Evolutionary conservation across 1,140 invertebrate species (phyloP).

Genomic region (Drosophila melanica): DNA sequence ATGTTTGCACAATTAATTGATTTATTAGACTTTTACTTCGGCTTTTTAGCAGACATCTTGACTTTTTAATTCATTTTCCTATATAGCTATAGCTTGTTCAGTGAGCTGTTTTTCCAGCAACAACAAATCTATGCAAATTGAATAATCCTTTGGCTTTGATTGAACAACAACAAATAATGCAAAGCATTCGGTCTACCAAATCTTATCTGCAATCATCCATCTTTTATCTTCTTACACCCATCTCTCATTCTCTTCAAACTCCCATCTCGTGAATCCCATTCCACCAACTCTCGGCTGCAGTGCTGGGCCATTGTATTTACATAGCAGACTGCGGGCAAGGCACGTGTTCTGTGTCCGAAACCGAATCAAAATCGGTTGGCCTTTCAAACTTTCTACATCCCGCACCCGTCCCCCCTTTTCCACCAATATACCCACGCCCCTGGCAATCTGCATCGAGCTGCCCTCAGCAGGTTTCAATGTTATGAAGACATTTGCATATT

Average conservation of each 20-base stretch:
- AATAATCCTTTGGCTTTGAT: conserved; percentile 28
- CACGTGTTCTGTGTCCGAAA: conserved; percentile 26
- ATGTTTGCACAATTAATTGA: too few relatives aligned
- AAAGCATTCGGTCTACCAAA: conserved; percentile 4
- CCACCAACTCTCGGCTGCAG: background rate
- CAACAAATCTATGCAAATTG: conserved; percentile 45
- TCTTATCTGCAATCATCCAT: background rate
- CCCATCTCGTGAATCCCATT: background rate
- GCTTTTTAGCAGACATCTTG: too few relatives aligned
- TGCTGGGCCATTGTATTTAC: conserved; percentile 25
- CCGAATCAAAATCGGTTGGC: background rate
- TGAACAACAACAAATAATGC: conserved; percentile 17
- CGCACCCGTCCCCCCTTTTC: background rate
- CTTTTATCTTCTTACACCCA: background rate
- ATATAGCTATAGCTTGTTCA: too few relatives aligned
- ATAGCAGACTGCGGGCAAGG: conserved; percentile 5
- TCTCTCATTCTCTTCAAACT: background rate
- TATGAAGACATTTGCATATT: conserved; percentile 81
- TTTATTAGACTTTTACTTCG: too few relatives aligned
- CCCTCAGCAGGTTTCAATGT: conserved; percentile 68
- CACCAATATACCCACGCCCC: background rate
- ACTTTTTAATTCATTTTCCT: too few relatives aligned
- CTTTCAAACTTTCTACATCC: background rate
- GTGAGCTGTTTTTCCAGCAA: too few relatives aligned
- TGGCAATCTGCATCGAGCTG: conserved; percentile 34